phyloP scores from a whole-genome alignment of 1,140 invertebrate genomes.

The Aphidius gifuensis region DNA sequence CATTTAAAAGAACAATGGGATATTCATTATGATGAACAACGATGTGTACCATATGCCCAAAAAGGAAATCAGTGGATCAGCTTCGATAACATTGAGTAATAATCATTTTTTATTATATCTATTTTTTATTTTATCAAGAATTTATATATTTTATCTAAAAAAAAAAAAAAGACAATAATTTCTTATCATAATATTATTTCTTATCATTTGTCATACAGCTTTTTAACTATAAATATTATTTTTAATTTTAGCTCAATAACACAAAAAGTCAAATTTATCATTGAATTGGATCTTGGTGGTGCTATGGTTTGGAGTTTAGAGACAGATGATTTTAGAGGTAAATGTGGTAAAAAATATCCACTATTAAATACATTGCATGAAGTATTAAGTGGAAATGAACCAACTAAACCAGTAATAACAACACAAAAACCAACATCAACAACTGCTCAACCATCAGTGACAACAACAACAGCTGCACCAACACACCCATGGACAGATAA shows the following conservation, averaged over 20 bases:
- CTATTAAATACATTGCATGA: constrained; percentile 60
- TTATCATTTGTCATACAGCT: no score
- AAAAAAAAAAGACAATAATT: no score
- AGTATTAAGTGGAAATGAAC: constrained; percentile 32
- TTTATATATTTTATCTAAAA: no score
- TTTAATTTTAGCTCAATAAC: constrained; percentile 47
- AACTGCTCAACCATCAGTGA: no score
- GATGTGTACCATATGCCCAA: constrained; percentile 65
- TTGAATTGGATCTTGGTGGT: constrained; percentile 58
- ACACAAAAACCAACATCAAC: not conserved
- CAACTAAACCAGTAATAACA: not conserved
- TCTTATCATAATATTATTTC: no score
- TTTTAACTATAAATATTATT: constrained; percentile 9
- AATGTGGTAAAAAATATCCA: constrained; percentile 62
- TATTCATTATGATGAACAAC: constrained; percentile 54
- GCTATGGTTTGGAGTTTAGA: constrained; percentile 74
- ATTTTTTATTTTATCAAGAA: no score
- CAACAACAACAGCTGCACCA: not conserved
- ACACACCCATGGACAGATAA: not conserved
- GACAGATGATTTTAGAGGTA: constrained; percentile 67
- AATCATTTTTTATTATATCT: constrained; percentile 11
- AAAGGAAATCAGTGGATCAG: constrained; percentile 69
- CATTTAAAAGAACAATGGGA: constrained; percentile 47
- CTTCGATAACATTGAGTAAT: constrained; percentile 63
- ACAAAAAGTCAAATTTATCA: constrained; percentile 58